A percentile compares a stretch with the other conserved stretches of the same genome.
These are phyloP conservation scores for Drosophila pegasa DNA, from an alignment of 2,888 invertebrate species.

Conservation along the genomic window DNA sequence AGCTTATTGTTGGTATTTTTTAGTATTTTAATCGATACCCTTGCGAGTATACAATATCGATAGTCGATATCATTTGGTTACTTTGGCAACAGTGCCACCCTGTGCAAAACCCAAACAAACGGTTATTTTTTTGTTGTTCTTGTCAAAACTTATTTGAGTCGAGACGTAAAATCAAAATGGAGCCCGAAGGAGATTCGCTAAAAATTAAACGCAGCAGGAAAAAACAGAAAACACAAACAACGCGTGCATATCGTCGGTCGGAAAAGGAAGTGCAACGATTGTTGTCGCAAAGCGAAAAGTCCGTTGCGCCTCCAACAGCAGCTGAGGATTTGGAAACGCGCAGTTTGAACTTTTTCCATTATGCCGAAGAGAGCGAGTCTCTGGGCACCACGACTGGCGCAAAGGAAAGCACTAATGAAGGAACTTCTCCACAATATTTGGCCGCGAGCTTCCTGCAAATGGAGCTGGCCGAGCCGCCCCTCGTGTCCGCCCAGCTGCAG, in stretches of 20 bases:
- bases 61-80: background rate
- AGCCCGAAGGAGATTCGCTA: background rate
- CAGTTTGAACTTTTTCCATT: conserved; percentile 72
- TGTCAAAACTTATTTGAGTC: background rate
- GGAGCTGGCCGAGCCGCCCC: conserved; percentile 71
- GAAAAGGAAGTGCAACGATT: conserved; percentile 77
- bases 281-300: conserved; percentile 43
- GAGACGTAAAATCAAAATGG: conserved; percentile 5
- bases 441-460: conserved; percentile 82
- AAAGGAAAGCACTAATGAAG: background rate
- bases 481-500: conserved; percentile 44
- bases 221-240: conserved; percentile 72
- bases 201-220: conserved; percentile 34
- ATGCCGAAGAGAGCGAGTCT: background rate
- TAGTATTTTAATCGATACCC: background rate
- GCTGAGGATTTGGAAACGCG: conserved; percentile 44
- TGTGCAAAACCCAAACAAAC: conserved; percentile 39
- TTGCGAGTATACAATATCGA: background rate
- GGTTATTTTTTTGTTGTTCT: background rate
- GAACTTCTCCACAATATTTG: conserved; percentile 28
- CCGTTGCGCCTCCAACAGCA: conserved; percentile 6
- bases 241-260: conserved; percentile 71
- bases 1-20: too few species aligned
- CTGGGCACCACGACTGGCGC: background rate
- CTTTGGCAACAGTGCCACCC: conserved; percentile 32